These are phyloP conservation scores for Bombus superbus DNA, from an alignment of 1,140 invertebrate species.

Conservation along the genomic window DNA sequence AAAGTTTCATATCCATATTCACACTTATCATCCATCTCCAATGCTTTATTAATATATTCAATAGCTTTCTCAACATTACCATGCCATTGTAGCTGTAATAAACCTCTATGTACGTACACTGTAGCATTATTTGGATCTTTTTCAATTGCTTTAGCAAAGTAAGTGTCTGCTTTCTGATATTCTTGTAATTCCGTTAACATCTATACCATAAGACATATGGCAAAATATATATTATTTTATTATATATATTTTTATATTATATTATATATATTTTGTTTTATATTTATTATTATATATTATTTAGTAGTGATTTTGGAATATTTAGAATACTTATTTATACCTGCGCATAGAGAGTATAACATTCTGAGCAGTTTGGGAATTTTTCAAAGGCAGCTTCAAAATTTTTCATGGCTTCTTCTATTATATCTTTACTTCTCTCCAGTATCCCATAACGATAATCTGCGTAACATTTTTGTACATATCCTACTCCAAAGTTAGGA, in stretches of 20 bases:
- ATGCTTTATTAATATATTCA: constrained; percentile 90
- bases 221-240: background rate
- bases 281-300: background rate
- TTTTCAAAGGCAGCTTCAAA: constrained; percentile 90
- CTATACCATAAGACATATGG: constrained; percentile 10
- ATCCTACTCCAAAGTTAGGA: constrained; percentile 91
- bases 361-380: constrained; percentile 93
- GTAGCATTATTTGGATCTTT: constrained; percentile 94
- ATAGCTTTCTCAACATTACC: constrained; percentile 91
- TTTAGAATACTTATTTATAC: constrained; percentile 77
- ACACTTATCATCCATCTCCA: constrained; percentile 95
- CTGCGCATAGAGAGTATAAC: constrained; percentile 92
- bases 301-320: constrained; percentile 7
- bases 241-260: too few species aligned
- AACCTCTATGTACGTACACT: constrained; percentile 93
- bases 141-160: constrained; percentile 91
- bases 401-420: constrained; percentile 85
- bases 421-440: constrained; percentile 83
- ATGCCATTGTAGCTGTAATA: constrained; percentile 92
- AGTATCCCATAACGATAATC: constrained; percentile 88
- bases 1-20: constrained; percentile 97
- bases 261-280: too few species aligned
- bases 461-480: constrained; percentile 94
- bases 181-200: constrained; percentile 86
- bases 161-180: constrained; percentile 91